Base-by-base conservation (phyloP, 2,113 vertebrate species). In the Xyliphius kryptos region DNA sequence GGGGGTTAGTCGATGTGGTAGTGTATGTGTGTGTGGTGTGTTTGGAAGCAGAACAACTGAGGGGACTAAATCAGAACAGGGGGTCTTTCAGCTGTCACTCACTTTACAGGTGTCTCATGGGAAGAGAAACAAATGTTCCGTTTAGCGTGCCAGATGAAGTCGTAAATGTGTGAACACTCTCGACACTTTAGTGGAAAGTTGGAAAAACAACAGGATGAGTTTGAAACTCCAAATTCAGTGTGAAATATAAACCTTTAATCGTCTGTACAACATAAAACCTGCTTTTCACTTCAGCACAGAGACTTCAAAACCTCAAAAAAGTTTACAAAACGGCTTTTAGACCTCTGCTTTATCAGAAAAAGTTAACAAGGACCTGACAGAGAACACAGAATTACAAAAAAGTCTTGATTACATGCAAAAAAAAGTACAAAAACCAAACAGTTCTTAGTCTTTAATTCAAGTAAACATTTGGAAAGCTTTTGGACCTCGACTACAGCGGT, bases 241-340 rank as follows among this genome's bases (percentile, higher is more conserved):
- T n/a, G n/a, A 58, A 66, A 67, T 85, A 85, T 85, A 86, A 85
- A 87, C 85, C 83, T 86, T 83, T 83, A 76, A 88, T 79, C 74
- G 84, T 74, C 19, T 81, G 82, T 83, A 89, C 84, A 87, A 78
- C 77, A 82, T 88, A 89, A 78, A 87, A 88, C 87, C 88, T 84
- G 87, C 80, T 82, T 51, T 58, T 78, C 80, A 82, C 75, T 68
- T 76, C 66, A 77, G 74, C 73, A 82, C 82, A 85, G n/a, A n/a
- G n/a, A n/a, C n/a, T n/a, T n/a, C n/a, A n/a, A n/a, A n/a, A 36
- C 7, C 67, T 50, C 85, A 85, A 68, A 86, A 88, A 87, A 85
- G 71, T 78, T 75, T 88, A 86, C 78, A 87, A 89, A 87, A 87
- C 37, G 9, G 56, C 69, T 51, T 16, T 26, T 50, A 61, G 37